Evolutionary conservation across 2,113 vertebrate species (phyloP).

Genomic region (Cyphomyrus discorhynchus): DNA sequence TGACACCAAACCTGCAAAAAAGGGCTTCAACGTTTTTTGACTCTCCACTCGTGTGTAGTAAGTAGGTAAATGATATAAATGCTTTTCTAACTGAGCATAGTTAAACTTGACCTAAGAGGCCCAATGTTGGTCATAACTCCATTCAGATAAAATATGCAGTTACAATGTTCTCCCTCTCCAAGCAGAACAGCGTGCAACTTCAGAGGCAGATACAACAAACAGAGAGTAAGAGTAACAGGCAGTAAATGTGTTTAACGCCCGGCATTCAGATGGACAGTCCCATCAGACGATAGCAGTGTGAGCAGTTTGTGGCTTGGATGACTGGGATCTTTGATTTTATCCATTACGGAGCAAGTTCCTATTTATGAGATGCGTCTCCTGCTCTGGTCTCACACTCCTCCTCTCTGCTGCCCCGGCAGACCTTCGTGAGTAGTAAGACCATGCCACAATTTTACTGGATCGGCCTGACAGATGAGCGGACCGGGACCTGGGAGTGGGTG

Average conservation of each 20-base stretch:
- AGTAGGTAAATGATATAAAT: neutral
- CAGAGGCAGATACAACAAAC: neutral
- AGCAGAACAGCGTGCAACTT: neutral
- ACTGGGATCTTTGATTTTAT: neutral
- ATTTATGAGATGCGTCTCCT: neutral
- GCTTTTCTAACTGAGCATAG: neutral
- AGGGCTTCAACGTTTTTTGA: neutral
- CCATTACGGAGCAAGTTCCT: neutral
- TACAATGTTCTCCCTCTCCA: neutral
- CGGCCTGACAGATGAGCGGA: constrained; percentile 36
- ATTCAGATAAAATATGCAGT: neutral
- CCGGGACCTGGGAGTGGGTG: constrained; percentile 38
- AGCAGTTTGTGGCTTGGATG: neutral
- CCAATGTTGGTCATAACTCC: neutral
- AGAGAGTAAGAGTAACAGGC: neutral
- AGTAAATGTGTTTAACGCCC: neutral
- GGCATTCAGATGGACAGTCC: neutral
- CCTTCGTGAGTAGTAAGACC: constrained; percentile 1
- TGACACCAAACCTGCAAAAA: neutral
- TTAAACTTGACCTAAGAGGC: neutral
- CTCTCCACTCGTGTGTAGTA: neutral
- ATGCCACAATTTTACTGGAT: constrained; percentile 27
- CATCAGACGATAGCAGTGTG: neutral
- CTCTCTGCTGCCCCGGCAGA: constrained; percentile 15
- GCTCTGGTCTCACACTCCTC: neutral